These are phyloP conservation scores for Aldabrachelys gigantea DNA, from an alignment of 2,113 vertebrate genomes.

Conservation along the genomic window DNA sequence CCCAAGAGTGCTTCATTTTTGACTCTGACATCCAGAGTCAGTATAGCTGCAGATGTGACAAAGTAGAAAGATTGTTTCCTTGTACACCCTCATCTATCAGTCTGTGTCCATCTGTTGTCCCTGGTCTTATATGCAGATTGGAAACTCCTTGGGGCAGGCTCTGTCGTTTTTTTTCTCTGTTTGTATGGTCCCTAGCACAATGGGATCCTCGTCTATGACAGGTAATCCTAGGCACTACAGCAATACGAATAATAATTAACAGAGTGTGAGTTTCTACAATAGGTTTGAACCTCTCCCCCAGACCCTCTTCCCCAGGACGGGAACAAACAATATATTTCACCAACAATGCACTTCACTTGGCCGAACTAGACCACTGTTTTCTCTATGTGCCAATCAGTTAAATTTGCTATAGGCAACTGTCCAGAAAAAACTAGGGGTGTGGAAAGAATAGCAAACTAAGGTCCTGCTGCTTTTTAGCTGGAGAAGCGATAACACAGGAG, in stretches of 20 bases:
- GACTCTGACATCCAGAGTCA: accelerated
- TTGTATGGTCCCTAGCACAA: background rate
- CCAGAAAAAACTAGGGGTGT: background rate
- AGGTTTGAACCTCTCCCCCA: background rate
- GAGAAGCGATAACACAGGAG: conserved; percentile 39
- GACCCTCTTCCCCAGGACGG: background rate
- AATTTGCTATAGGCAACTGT: conserved; percentile 5
- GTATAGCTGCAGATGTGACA: background rate
- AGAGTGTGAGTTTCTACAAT: background rate
- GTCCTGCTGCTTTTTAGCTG: conserved; percentile 32
- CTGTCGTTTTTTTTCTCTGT: background rate
- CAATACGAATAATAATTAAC: background rate
- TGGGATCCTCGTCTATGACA: background rate
- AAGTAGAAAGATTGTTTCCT: accelerated
- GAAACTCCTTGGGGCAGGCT: background rate
- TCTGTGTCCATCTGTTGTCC: no score
- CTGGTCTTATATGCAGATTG: background rate
- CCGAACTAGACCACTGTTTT: accelerated
- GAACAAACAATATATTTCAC: background rate
- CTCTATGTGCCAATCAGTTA: background rate
- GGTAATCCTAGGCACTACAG: background rate
- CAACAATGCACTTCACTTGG: background rate
- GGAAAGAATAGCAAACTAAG: conserved; percentile 21
- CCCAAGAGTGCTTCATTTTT: background rate
- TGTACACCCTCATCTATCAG: background rate